phyloP scores from a whole-genome alignment of 1,140 invertebrate genomes.

The Drosophila trapezifrons region DNA sequence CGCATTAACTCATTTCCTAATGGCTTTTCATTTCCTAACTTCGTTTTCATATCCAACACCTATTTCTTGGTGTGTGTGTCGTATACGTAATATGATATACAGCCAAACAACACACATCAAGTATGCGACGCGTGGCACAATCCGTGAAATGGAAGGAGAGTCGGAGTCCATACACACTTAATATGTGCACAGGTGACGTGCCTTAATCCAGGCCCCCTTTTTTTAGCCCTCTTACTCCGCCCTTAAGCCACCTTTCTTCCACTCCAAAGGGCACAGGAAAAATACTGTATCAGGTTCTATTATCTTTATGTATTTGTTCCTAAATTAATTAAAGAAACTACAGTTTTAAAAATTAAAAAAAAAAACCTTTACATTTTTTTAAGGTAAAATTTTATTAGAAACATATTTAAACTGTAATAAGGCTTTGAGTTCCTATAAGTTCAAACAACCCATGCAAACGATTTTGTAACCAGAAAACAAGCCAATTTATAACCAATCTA shows the following conservation, averaged over 20 bases:
- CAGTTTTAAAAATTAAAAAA: too few relatives aligned
- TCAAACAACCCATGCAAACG: too few relatives aligned
- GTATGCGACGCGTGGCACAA: constrained; percentile 40
- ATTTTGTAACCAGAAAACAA: too few relatives aligned
- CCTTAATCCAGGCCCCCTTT: not conserved
- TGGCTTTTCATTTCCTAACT: constrained; percentile 14
- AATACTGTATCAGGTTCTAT: not conserved
- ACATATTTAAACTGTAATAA: too few relatives aligned
- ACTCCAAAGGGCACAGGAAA: not conserved
- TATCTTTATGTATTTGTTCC: not conserved
- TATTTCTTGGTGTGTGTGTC: constrained; percentile 6
- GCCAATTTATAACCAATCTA: not conserved
- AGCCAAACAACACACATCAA: constrained; percentile 18
- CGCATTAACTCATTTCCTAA: constrained; percentile 33
- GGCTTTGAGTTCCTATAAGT: too few relatives aligned
- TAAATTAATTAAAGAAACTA: not conserved
- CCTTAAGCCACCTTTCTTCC: not conserved
- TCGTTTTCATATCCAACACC: constrained; percentile 13
- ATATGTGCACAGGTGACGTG: too few relatives aligned
- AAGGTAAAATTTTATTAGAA: too few relatives aligned
- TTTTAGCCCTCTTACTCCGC: not conserved
- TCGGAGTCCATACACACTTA: not conserved
- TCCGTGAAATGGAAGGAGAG: not conserved
- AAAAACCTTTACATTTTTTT: too few relatives aligned
- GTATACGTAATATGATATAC: constrained; percentile 38